Conservation (phyloP, 2,797 vertebrate species). For the Danio choprae region DNA sequence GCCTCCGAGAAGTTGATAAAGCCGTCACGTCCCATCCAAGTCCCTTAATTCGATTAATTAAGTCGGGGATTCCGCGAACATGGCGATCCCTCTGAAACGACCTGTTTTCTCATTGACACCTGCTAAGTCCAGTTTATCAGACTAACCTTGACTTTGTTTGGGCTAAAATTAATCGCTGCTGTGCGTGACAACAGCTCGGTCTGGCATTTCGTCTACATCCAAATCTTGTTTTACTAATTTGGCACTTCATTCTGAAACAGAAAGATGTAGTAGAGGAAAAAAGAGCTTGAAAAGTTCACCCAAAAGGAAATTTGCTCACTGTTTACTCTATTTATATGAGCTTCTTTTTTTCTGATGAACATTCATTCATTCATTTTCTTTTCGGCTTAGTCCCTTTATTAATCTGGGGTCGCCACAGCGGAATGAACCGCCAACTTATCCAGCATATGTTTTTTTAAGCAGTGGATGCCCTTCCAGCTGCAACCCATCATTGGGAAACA, state of each 20-base stretch:
- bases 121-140: conserved; percentile 36
- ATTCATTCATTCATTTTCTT: too few species aligned
- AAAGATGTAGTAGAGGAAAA: too few species aligned
- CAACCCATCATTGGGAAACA: too few species aligned
- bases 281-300: background rate
- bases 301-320: background rate
- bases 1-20: conserved; percentile 26
- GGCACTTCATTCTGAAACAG: background rate
- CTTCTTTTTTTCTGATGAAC: too few species aligned
- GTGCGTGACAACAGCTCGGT: background rate
- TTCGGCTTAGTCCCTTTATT: too few species aligned
- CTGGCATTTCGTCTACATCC: background rate
- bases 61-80: conserved; percentile 49
- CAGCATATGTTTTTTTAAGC: too few species aligned
- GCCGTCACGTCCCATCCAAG: background rate
- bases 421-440: too few species aligned
- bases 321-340: background rate
- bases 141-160: conserved; percentile 20
- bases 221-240: background rate
- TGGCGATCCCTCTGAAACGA: conserved; percentile 32
- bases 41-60: conserved; percentile 39
- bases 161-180: background rate
- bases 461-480: too few species aligned
- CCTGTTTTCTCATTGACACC: conserved; percentile 11
- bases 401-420: too few species aligned